Evolutionary conservation across 2,113 vertebrate species (phyloP).

Genomic region (Varanus komodoensis): DNA sequence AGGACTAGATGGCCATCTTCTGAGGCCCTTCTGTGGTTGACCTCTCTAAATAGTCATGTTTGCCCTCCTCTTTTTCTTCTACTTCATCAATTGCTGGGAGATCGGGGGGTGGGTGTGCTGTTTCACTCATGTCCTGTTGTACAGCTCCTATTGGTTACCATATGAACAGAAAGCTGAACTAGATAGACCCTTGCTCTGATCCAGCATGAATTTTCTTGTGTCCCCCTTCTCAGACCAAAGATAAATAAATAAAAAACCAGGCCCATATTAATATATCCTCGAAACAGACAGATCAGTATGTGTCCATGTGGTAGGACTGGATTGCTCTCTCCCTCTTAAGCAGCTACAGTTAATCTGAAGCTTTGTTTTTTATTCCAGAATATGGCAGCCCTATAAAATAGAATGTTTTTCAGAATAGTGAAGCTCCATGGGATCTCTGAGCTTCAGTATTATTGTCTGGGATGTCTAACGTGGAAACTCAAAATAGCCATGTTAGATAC

Average conservation of each 20-base stretch:
- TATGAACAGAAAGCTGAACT: no score
- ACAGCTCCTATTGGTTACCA: no score
- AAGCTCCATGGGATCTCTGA: neutral
- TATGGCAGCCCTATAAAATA: neutral
- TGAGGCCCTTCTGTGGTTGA: no score
- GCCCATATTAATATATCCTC: neutral
- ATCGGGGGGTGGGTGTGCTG: no score
- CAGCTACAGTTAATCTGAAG: neutral
- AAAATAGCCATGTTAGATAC: conserved; percentile 9
- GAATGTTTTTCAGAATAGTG: neutral
- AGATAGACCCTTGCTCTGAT: no score
- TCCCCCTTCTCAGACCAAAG: no score
- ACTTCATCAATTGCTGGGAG: no score
- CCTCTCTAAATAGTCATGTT: no score
- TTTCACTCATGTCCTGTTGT: no score
- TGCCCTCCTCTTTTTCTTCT: no score
- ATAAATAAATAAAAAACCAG: neutral
- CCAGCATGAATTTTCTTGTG: no score
- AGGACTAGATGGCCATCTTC: no score
- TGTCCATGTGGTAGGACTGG: neutral
- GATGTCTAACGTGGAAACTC: conserved; percentile 10
- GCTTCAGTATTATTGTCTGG: conserved; percentile 4
- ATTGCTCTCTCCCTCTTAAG: neutral
- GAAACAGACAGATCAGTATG: neutral
- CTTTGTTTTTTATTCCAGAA: neutral